A percentile compares a stretch with the other conserved stretches of the same genome.
Conservation (phyloP, 2,888 invertebrate genomes). For the Nemoura dubitans region DNA sequence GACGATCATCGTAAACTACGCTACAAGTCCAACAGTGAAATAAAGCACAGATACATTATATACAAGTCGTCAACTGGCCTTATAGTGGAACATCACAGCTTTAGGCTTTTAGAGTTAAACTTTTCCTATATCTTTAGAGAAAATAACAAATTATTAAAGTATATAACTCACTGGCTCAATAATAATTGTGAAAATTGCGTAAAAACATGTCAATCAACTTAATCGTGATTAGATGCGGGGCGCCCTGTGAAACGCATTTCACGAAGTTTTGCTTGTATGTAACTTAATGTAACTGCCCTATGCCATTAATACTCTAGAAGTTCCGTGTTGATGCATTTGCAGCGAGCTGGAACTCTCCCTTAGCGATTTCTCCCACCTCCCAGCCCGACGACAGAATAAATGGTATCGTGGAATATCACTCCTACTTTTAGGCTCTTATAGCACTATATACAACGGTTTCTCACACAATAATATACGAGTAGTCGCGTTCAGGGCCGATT, state of each 20-base stretch:
- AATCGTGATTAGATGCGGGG: too few relatives aligned
- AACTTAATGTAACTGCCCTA: background rate
- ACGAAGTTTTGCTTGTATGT: background rate
- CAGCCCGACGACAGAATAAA: background rate
- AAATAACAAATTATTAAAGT: too few relatives aligned
- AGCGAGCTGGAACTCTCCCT: background rate
- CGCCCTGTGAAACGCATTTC: background rate
- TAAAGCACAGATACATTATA: too few relatives aligned
- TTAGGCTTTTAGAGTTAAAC: too few relatives aligned
- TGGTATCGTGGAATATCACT: constrained; percentile 31
- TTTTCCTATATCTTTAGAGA: too few relatives aligned
- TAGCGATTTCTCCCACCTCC: background rate
- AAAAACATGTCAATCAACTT: too few relatives aligned
- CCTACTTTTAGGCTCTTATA: constrained; percentile 20
- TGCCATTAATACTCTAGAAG: background rate
- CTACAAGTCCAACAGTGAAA: too few relatives aligned
- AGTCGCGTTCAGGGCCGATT: constrained; percentile 18
- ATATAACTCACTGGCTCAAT: too few relatives aligned
- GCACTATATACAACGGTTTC: constrained; percentile 14
- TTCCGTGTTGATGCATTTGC: background rate
- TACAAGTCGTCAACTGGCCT: too few relatives aligned
- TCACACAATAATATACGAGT: constrained; percentile 25
- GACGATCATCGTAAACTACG: background rate
- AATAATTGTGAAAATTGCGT: too few relatives aligned
- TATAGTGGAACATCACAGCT: too few relatives aligned